A percentile compares a stretch with the other conserved stretches of the same genome.
phyloP scores from a whole-genome alignment of 1,140 invertebrate genomes.

The Orchesella cincta region DNA sequence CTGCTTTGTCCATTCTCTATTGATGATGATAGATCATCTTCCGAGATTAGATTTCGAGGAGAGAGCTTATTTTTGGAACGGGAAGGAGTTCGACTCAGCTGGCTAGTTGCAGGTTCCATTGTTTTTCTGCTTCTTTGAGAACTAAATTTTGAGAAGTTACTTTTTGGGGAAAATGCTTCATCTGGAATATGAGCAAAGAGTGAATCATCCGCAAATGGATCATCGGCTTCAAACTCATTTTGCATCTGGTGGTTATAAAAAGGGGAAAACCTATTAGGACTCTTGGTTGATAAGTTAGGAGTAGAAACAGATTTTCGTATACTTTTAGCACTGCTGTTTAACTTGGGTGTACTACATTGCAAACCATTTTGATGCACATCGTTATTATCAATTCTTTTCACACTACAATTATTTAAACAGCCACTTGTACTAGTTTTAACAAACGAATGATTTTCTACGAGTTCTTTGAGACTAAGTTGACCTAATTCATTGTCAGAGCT shows the following conservation, averaged over 20 bases:
- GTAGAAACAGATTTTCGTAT: too few species aligned
- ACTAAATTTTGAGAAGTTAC: too few species aligned
- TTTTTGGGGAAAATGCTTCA: slow-evolving; percentile 39
- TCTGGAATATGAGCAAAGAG: slow-evolving; percentile 43
- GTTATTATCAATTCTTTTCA: too few species aligned
- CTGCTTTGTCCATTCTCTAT: background rate
- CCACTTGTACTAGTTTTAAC: too few species aligned
- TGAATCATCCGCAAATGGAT: slow-evolving; percentile 44
- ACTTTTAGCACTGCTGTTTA: too few species aligned
- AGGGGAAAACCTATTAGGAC: background rate
- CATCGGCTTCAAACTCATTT: slow-evolving; percentile 19
- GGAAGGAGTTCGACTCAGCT: background rate
- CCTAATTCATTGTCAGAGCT: too few species aligned
- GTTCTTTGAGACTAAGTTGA: too few species aligned
- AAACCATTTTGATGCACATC: too few species aligned
- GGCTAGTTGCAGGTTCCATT: background rate
- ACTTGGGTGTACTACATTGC: too few species aligned
- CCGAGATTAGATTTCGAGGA: slow-evolving; percentile 10
- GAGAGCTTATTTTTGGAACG: background rate
- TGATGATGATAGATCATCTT: background rate
- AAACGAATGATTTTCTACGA: too few species aligned
- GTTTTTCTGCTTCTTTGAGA: slow-evolving; percentile 3
- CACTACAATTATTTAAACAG: too few species aligned
- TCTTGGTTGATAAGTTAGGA: background rate
- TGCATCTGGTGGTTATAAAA: background rate